A percentile compares a stretch with the other conserved stretches of the same genome.
Conservation (phyloP, 2,888 invertebrate genomes). For the Peribatodes rhomboidaria region DNA sequence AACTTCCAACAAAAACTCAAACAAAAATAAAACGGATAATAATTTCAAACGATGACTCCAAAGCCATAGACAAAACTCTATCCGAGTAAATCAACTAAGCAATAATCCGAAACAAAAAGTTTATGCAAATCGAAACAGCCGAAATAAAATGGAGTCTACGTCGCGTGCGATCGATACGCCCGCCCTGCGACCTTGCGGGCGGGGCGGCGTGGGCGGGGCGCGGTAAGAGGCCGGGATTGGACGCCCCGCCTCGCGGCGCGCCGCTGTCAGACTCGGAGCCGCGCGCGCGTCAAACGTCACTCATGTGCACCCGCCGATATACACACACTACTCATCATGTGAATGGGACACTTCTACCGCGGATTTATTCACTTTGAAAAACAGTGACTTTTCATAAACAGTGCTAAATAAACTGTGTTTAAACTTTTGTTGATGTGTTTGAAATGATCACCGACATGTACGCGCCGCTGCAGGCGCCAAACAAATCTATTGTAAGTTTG, state of each 20-base stretch:
- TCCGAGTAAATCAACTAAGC: slow-evolving; percentile 57
- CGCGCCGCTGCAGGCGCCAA: slow-evolving; percentile 80
- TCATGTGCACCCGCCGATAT: slow-evolving; percentile 55
- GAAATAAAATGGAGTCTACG: slow-evolving; percentile 85
- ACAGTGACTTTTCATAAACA: slow-evolving; percentile 14
- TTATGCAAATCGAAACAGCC: slow-evolving; percentile 83
- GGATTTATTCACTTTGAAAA: slow-evolving; percentile 5
- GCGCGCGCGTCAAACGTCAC: slow-evolving; percentile 58
- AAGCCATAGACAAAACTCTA: slow-evolving; percentile 48
- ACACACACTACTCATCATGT: slow-evolving; percentile 3
- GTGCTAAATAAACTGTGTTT: slow-evolving; percentile 19
- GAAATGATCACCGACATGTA: slow-evolving; percentile 84
- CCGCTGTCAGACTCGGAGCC: slow-evolving; percentile 54
- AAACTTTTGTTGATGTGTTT: slow-evolving; percentile 60
- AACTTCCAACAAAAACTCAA: background rate
- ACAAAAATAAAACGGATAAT: background rate
- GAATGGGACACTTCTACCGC: background rate
- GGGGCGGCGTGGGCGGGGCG: slow-evolving; percentile 79
- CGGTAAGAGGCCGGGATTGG: slow-evolving; percentile 80
- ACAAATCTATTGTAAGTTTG: slow-evolving; percentile 79
- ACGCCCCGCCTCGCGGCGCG: slow-evolving; percentile 65
- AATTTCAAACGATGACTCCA: slow-evolving; percentile 10
- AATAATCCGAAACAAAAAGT: slow-evolving; percentile 76
- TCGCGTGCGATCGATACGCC: slow-evolving; percentile 83
- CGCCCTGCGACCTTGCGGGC: slow-evolving; percentile 82